Percentiles rank a stretch among this genome's conserved stretches.
Evolutionary conservation across 2,888 invertebrate genomes (phyloP).

Genomic region (Diloba caeruleocephala): DNA sequence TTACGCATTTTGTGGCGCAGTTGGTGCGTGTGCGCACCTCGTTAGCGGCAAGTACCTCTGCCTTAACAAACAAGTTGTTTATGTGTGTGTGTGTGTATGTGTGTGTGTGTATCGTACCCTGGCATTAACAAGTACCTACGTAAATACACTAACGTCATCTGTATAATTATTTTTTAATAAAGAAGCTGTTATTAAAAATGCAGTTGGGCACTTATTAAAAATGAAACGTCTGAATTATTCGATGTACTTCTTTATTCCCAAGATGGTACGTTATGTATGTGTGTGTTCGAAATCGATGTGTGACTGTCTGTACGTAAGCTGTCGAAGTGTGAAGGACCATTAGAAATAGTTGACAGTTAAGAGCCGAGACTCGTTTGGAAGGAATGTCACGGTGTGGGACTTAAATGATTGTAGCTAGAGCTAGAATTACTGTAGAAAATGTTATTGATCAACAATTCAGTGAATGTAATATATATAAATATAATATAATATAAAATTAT

Average conservation of each 20-base stretch:
- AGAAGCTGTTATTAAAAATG: too few species aligned
- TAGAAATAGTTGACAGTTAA: conserved; percentile 65
- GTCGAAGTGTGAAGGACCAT: conserved; percentile 62
- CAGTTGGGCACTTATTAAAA: too few species aligned
- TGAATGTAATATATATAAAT: too few species aligned
- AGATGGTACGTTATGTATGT: not conserved
- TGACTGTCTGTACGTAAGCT: conserved; percentile 18
- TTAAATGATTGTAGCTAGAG: conserved; percentile 17
- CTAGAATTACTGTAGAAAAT: conserved; percentile 17
- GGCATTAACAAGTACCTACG: conserved; percentile 4
- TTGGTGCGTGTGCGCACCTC: conserved; percentile 77
- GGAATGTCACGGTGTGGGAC: conserved; percentile 41
- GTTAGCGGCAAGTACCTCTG: conserved; percentile 67
- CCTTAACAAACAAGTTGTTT: conserved; percentile 27
- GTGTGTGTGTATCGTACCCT: conserved; percentile 1
- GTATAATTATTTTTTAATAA: too few species aligned
- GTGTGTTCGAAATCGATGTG: conserved; percentile 4
- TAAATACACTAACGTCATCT: too few species aligned
- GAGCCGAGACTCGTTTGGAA: conserved; percentile 52
- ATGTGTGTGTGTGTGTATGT: conserved; percentile 5
- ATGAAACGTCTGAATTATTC: not conserved
- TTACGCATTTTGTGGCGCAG: conserved; percentile 48
- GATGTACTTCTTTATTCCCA: not conserved
- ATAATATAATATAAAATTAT: too few species aligned
- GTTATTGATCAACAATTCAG: not conserved